phyloP scores from a whole-genome alignment of 1,140 invertebrate species.

The Macrocentrus cingulum region DNA sequence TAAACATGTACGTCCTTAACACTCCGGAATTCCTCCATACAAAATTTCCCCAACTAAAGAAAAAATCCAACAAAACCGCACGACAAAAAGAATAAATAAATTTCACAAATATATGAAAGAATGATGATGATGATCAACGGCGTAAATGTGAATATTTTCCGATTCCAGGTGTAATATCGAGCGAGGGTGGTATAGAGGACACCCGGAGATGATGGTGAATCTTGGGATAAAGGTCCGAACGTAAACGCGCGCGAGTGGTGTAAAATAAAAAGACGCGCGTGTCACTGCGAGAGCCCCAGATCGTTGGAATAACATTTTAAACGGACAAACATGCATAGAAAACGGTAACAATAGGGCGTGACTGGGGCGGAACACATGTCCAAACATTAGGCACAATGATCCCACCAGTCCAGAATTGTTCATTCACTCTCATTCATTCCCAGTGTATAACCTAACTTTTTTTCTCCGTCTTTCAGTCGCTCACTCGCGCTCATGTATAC shows the following conservation, averaged over 20 bases:
- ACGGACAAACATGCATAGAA: slow-evolving; percentile 53
- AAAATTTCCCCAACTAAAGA: too few relatives aligned
- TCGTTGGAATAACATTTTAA: slow-evolving; percentile 53
- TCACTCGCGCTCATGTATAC: background rate
- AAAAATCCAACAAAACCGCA: too few relatives aligned
- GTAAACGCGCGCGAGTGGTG: background rate
- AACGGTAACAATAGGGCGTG: slow-evolving; percentile 58
- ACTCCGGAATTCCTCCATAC: too few relatives aligned
- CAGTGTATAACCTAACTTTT: slow-evolving; percentile 2
- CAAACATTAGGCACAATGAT: slow-evolving; percentile 57
- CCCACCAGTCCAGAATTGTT: slow-evolving; percentile 49
- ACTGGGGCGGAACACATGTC: slow-evolving; percentile 60
- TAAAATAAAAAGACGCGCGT: slow-evolving; percentile 27
- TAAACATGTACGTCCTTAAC: too few relatives aligned
- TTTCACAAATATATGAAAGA: too few relatives aligned
- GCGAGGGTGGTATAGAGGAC: background rate
- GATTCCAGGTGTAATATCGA: background rate
- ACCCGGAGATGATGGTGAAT: background rate
- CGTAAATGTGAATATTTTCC: too few relatives aligned
- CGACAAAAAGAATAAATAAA: too few relatives aligned
- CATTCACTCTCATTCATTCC: slow-evolving; percentile 14
- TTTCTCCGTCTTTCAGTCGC: background rate
- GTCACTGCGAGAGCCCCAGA: slow-evolving; percentile 19
- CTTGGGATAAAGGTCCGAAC: background rate
- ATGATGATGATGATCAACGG: too few relatives aligned